Evolutionary conservation across 2,888 invertebrate species (phyloP).

Genomic region (Allygus modestus): DNA sequence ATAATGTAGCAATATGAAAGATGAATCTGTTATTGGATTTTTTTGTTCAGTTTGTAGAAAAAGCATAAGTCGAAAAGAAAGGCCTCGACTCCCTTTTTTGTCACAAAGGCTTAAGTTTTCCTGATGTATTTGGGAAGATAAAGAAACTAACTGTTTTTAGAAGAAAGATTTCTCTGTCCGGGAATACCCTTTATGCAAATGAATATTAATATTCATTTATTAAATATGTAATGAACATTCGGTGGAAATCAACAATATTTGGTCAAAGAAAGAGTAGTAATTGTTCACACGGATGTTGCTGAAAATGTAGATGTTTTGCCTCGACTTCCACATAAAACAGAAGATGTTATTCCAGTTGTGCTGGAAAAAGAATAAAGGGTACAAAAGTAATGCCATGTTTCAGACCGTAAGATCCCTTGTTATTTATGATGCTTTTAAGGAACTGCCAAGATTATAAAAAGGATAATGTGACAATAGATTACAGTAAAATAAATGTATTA

Average conservation of each 20-base stretch:
- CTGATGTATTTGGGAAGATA: conserved; percentile 25
- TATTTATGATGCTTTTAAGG: too few species aligned
- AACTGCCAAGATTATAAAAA: too few species aligned
- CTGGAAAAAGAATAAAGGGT: conserved; percentile 27
- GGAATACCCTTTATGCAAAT: conserved; percentile 61
- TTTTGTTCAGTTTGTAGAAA: conserved; percentile 30
- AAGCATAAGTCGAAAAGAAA: conserved; percentile 15
- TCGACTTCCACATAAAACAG: conserved; percentile 29
- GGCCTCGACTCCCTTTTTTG: neutral
- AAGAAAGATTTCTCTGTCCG: conserved; percentile 59
- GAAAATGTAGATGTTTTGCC: conserved; percentile 46
- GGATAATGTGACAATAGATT: too few species aligned
- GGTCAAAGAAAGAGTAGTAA: conserved; percentile 53
- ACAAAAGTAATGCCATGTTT: too few species aligned
- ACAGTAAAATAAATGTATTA: too few species aligned
- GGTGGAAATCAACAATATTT: conserved; percentile 29
- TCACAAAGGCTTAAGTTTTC: conserved; percentile 40
- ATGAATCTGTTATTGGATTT: too few species aligned
- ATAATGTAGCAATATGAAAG: too few species aligned
- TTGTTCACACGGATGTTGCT: conserved; percentile 50
- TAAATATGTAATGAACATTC: too few species aligned
- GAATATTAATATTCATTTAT: too few species aligned
- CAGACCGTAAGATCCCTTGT: too few species aligned
- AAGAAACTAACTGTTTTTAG: conserved; percentile 36
- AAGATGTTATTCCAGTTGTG: conserved; percentile 34